A percentile compares a stretch with the other conserved stretches of the same genome.
Evolutionary conservation across 2,113 vertebrate genomes (phyloP).

Genomic region (Mesembrinibis cayennensis): DNA sequence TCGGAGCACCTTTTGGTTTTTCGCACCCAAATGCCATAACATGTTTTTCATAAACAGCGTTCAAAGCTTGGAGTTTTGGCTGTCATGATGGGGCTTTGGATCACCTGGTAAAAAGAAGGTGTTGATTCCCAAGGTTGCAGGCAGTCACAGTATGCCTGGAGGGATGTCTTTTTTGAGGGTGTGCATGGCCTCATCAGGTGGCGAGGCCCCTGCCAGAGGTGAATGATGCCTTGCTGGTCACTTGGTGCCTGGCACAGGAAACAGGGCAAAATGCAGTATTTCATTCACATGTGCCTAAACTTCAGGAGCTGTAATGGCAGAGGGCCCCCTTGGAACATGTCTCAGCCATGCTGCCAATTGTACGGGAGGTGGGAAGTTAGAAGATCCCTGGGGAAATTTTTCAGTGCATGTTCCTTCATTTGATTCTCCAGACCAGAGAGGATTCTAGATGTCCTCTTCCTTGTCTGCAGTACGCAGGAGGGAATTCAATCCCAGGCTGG

Average conservation of each 20-base stretch:
- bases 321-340: rapidly evolving
- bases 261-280: background rate
- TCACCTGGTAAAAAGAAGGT: background rate
- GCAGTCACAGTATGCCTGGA: background rate
- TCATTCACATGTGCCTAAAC: background rate
- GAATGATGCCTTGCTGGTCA: background rate
- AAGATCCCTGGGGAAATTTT: background rate
- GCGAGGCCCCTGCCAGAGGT: background rate
- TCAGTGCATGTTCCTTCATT: rapidly evolving
- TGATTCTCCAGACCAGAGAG: background rate
- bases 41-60: background rate
- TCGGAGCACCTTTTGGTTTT: background rate
- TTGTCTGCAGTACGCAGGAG: background rate
- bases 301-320: background rate
- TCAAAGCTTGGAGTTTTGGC: background rate
- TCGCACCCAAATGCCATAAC: background rate
- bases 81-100: background rate
- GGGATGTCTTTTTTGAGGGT: background rate
- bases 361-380: background rate
- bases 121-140: background rate
- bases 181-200: background rate
- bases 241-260: background rate
- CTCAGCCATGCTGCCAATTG: background rate
- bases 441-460: background rate
- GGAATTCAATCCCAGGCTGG: background rate